Percentiles rank a stretch among this genome's conserved stretches.
These are phyloP conservation scores for Cistogaster globosa DNA, from an alignment of 2,888 invertebrate species.

Conservation along the genomic window DNA sequence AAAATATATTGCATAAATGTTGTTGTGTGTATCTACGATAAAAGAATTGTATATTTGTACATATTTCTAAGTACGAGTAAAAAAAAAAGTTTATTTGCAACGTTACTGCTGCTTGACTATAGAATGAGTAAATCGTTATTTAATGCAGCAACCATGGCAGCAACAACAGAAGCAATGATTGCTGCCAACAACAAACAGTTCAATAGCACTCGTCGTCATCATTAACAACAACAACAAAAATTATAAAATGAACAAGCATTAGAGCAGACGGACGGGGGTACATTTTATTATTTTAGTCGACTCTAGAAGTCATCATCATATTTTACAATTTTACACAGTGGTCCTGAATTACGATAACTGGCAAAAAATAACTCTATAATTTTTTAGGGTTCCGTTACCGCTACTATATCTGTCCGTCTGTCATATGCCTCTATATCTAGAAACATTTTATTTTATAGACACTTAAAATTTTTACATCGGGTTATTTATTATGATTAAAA, in stretches of 20 bases:
- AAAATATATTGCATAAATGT: slow-evolving; percentile 31
- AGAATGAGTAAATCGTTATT: slow-evolving; percentile 52
- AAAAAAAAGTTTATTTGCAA: neutral
- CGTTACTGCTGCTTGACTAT: slow-evolving; percentile 14
- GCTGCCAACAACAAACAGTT: slow-evolving; percentile 64
- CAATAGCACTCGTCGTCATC: slow-evolving; percentile 67
- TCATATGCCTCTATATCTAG: too few relatives aligned
- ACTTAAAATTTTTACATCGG: too few relatives aligned
- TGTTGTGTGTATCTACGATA: slow-evolving; percentile 35
- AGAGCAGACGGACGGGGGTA: slow-evolving; percentile 27
- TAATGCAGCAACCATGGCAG: slow-evolving; percentile 51
- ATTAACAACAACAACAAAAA: slow-evolving; percentile 1
- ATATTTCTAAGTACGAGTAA: too few relatives aligned
- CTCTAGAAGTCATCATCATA: slow-evolving; percentile 41
- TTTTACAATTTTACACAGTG: slow-evolving; percentile 51
- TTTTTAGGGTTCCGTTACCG: too few relatives aligned
- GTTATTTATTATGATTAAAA: too few relatives aligned
- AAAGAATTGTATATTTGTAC: slow-evolving; percentile 1
- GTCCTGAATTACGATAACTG: neutral
- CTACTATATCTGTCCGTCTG: too few relatives aligned
- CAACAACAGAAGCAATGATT: slow-evolving; percentile 40
- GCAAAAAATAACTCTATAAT: neutral
- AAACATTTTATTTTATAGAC: too few relatives aligned
- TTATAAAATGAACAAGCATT: slow-evolving; percentile 25
- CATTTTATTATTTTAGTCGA: slow-evolving; percentile 21